Conservation (phyloP, 2,797 vertebrate genomes). For the Fistularia tabacaria region DNA sequence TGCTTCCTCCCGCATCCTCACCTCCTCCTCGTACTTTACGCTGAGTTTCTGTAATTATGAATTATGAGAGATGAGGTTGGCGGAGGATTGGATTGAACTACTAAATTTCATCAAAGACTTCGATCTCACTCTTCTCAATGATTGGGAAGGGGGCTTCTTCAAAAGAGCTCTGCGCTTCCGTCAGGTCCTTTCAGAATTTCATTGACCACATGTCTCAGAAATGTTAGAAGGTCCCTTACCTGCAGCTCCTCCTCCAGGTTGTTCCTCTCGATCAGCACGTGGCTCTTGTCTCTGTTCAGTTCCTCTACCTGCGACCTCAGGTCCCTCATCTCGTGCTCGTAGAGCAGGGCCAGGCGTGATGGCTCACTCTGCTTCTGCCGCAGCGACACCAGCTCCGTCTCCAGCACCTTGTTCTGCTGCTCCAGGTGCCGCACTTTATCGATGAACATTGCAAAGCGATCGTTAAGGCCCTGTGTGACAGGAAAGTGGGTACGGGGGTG, state of each 20-base stretch:
- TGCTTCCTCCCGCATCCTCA: slow-evolving; percentile 77
- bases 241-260: slow-evolving; percentile 82
- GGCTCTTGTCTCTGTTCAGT: slow-evolving; percentile 79
- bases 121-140: too few relatives aligned
- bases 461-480: slow-evolving; percentile 78
- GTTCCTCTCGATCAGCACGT: slow-evolving; percentile 79
- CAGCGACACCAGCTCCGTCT: slow-evolving; percentile 81
- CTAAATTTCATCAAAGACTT: neutral
- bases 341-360: slow-evolving; percentile 80
- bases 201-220: too few relatives aligned
- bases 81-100: slow-evolving; percentile 1
- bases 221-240: slow-evolving; percentile 20
- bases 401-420: slow-evolving; percentile 86
- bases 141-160: too few relatives aligned
- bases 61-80: neutral
- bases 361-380: slow-evolving; percentile 83
- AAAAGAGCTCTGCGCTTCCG: too few relatives aligned
- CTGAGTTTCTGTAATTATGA: slow-evolving; percentile 60
- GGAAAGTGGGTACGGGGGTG: neutral
- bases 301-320: slow-evolving; percentile 84
- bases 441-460: slow-evolving; percentile 91
- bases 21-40: slow-evolving; percentile 83
- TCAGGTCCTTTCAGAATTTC: too few relatives aligned
- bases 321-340: slow-evolving; percentile 86
- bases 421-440: slow-evolving; percentile 88